A percentile compares a stretch with the other conserved stretches of the same genome.
These are phyloP conservation scores for Knipowitschia caucasica DNA, from an alignment of 2,797 vertebrate species.

Conservation along the genomic window DNA sequence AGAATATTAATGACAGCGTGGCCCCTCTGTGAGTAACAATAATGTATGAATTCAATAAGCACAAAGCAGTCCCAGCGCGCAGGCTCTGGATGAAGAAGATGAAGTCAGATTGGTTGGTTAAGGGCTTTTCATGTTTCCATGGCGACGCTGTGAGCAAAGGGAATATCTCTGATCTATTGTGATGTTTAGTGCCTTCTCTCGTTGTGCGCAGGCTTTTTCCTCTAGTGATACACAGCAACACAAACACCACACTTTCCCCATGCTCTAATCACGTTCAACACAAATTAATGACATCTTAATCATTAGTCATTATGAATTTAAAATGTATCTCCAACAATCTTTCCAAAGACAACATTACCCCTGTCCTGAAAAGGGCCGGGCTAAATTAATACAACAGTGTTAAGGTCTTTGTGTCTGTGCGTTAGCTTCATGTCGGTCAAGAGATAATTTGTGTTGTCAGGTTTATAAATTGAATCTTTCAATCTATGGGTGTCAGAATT, in stretches of 20 bases:
- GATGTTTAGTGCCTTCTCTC: slow-evolving; percentile 21
- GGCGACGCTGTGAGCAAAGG: slow-evolving; percentile 40
- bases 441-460: too few relatives aligned
- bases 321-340: too few relatives aligned
- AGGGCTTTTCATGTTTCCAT: slow-evolving; percentile 41
- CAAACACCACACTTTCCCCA: slow-evolving; percentile 23
- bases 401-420: too few relatives aligned
- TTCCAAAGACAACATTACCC: too few relatives aligned
- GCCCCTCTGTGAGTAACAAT: slow-evolving; percentile 59
- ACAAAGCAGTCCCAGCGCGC: slow-evolving; percentile 53
- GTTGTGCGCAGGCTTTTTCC: slow-evolving; percentile 28
- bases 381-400: too few relatives aligned
- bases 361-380: too few relatives aligned
- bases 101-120: slow-evolving; percentile 60
- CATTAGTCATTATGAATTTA: too few relatives aligned
- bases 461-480: too few relatives aligned
- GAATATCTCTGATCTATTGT: slow-evolving; percentile 31
- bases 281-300: too few relatives aligned
- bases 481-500: too few relatives aligned
- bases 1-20: slow-evolving; percentile 69
- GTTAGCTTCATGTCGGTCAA: too few relatives aligned
- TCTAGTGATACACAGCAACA: slow-evolving; percentile 25
- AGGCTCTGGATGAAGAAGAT: slow-evolving; percentile 44
- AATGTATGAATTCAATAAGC: slow-evolving; percentile 73
- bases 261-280: too few relatives aligned